Evolutionary conservation across 1,140 invertebrate genomes (phyloP), one percentile per base, ranked within the genome.

Genomic region (Zaprionus taronus): DNA sequence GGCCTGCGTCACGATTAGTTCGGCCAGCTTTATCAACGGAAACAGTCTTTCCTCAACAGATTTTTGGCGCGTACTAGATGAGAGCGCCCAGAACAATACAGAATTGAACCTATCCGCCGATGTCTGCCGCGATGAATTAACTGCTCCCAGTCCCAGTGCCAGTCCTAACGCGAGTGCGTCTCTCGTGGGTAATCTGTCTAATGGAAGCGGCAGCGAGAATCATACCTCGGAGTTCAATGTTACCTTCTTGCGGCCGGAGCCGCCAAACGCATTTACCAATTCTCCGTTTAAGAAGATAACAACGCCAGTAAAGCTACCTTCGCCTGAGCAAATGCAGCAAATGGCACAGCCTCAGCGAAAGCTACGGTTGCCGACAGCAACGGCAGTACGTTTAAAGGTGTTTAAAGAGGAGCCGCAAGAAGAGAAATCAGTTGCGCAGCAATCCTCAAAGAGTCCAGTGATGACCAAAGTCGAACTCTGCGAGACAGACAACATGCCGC

Each of bases 11-110:
- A 92, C 91, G 3, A 92, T 92, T 6, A 91, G 76, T 51, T 85
- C 91, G 15, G 72, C 91, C 5, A 92, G 91, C 34, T 74, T 84
- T 17, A 73, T 91, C 22, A 91, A 89, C 41, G 84, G 84, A 5
- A 92, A 91, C 44, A 92, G 91, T 49, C 74, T 92, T 5, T 92
- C 91, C 9, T 91, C 91, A 0, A 89, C 91, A 6, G 91, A 92
- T 63, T 92, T 92, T 76, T 92, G 91, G 91, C 80, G 86, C 24
- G 91, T 91, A 2, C 73, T 92, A 14, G 91, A 92, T 47, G 91
- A 92, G 51, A 92, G 86, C 49, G 91, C 91, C 1, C 91, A 91
- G 17, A 91, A 90, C 61, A 90, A 80, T 41, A 81, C 91, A 2
- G 84, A 92, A 47, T 57, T 92, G 5, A 85, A 90, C 51, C 63